Percentiles rank a stretch among this genome's conserved stretches.
phyloP scores from a whole-genome alignment of 2,888 invertebrate genomes.

The Celastrina argiolus region DNA sequence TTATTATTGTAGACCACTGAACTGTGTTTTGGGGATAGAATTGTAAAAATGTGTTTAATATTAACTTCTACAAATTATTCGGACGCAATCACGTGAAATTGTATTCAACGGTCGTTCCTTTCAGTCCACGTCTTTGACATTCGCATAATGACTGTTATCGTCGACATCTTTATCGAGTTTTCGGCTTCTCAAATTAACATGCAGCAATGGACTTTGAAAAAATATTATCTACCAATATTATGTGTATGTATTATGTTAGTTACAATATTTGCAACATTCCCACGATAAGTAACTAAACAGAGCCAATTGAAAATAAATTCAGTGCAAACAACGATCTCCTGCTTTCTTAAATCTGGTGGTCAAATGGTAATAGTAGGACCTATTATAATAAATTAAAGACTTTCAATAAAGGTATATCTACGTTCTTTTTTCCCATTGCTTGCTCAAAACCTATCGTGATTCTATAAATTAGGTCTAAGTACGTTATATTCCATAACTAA shows the following conservation, averaged over 20 bases:
- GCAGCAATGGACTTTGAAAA: not conserved
- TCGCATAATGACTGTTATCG: not conserved
- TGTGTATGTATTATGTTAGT: not conserved
- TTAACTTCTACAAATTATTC: slow-evolving; percentile 41
- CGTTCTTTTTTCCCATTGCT: too few species aligned
- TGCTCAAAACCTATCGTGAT: too few species aligned
- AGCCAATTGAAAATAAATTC: too few species aligned
- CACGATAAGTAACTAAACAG: not conserved
- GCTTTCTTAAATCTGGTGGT: too few species aligned
- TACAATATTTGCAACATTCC: not conserved
- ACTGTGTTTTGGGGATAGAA: slow-evolving; percentile 59
- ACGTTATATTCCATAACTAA: too few species aligned
- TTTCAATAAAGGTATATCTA: too few species aligned
- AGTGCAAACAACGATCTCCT: too few species aligned
- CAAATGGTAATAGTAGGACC: too few species aligned
- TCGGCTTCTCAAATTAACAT: not conserved
- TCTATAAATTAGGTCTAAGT: too few species aligned
- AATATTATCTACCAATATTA: not conserved
- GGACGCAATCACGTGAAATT: slow-evolving; percentile 55
- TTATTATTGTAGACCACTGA: slow-evolving; percentile 60
- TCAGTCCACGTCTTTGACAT: slow-evolving; percentile 1
- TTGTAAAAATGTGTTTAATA: slow-evolving; percentile 42
- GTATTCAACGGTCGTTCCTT: slow-evolving; percentile 56
- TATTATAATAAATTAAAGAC: too few species aligned
- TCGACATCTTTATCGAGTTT: slow-evolving; percentile 6